Evolutionary conservation across 2,888 invertebrate genomes (phyloP).

Genomic region (Cabera pusaria): DNA sequence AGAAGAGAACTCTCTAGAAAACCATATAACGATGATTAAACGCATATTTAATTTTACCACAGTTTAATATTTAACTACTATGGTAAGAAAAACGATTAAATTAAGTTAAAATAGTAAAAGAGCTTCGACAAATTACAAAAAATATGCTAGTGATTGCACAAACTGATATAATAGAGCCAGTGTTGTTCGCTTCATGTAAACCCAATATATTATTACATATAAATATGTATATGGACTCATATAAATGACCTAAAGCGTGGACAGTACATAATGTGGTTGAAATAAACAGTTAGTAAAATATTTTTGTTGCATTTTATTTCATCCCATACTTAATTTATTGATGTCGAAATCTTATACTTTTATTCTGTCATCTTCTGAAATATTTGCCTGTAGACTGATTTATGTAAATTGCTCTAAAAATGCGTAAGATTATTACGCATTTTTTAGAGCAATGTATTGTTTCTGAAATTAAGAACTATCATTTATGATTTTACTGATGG

Average conservation of each 20-base stretch:
- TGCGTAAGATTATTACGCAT: too few species aligned
- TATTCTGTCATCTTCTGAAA: too few species aligned
- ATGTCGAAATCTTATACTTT: too few species aligned
- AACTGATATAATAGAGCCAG: slow-evolving; percentile 19
- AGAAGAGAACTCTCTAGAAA: too few species aligned
- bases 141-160: slow-evolving; percentile 36
- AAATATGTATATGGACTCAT: slow-evolving; percentile 22
- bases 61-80: not conserved
- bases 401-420: too few species aligned
- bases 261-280: slow-evolving; percentile 65
- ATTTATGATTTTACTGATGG: too few species aligned
- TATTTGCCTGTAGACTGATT: too few species aligned
- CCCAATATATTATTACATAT: slow-evolving; percentile 23
- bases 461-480: too few species aligned
- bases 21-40: too few species aligned
- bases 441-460: too few species aligned
- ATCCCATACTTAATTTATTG: too few species aligned
- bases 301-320: slow-evolving; percentile 38
- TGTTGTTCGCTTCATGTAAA: slow-evolving; percentile 27
- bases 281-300: slow-evolving; percentile 77
- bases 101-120: slow-evolving; percentile 38
- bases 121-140: slow-evolving; percentile 40
- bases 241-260: slow-evolving; percentile 29
- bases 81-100: slow-evolving; percentile 13
- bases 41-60: slow-evolving; percentile 11